Evolutionary conservation across 1,140 invertebrate genomes (phyloP), one percentile per base, ranked within the genome.

Genomic region (Ips nitidus): DNA sequence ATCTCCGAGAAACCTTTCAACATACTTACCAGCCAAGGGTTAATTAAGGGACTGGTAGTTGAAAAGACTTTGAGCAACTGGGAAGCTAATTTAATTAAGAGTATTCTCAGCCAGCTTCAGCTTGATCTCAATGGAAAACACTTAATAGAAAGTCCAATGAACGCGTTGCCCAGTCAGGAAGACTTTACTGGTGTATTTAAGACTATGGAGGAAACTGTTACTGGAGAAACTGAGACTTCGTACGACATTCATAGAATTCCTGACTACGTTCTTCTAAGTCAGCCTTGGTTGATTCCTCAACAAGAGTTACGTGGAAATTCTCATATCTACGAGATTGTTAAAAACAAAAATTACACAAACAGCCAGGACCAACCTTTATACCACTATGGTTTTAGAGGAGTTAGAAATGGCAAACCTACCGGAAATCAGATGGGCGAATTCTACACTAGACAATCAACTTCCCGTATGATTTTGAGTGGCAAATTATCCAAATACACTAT

Each of bases 41-140:
- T 85, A 56, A 81, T 91, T 2, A 69, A 76, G 1, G 82, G 85
- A 5, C 71, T 91, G 6, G 79, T 83, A 36, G 81, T 90, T 2
- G 82, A 83, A 38, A 75, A 83, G 41, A 75, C 81, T 39, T 65
- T 86, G 1, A 76, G 83, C 3, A 83, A 85, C 4, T 85, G 85
- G 80, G 84, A 90, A 74, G 83, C 89, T 39, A 92, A 91, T 77
- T 78, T 90, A 42, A 77, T 90, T 47, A 89, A 90, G 76, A 84
- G 84, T 82, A 80, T 90, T 45, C 79, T 87, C 5, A 84, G 86
- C 75, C 84, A 88, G 71, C 77, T 90, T 8, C 89, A 91, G 80
- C 77, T 89, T 2, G 88, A 90, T 74, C 81, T 83, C 1, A 76
- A 82, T 60, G 84, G 80, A 22, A 74, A 81, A 69, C 83, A 86